Base-by-base conservation (phyloP, 2,888 invertebrate species). In the Germaria angustata region DNA sequence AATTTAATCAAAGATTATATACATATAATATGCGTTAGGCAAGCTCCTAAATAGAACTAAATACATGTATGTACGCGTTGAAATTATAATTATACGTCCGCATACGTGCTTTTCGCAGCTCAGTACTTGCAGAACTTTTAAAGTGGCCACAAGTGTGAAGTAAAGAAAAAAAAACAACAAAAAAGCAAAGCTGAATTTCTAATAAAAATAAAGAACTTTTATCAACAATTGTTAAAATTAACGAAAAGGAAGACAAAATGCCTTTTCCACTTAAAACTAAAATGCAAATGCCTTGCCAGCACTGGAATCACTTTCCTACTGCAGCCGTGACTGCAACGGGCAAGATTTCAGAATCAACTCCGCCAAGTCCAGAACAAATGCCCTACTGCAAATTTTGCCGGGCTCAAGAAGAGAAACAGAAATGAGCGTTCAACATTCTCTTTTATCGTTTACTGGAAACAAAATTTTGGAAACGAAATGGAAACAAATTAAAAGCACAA, bases 301-400 rank as follows among this genome's bases (percentile, higher is more conserved):
- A 91, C 72, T 91, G 90, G 91, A 87, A 88, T 63, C 91, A 90
- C 65, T 91, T 91, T 78, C 90, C 90, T 11, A 87, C 90, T 28
- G 87, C 87, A 22, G 34, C 79, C 17, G 49, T 72, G 6, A 63
- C 24, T 7, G 8, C 73, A 9, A 36, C 55, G 22, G 79, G 71
- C 28, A 20, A 53, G 7, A 51, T 73, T 15, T 46, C 82, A 4
- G 80, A 57, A 49, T 63, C 85, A 13, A 41, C 81, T 2, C 85
- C 85, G 28, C 84, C 84, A 22, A 66, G 80, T 17, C 84, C 84
- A 7, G 81, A 81, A 36, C 59, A 46, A 76, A 80, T 79, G 77
- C 81, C 82, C 9, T 85, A 81, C 49, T 85, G 85, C 59, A 85
- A 77, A 57, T n/a, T 72, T 8, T 85, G 85, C 8, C 39, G 76